phyloP scores from a whole-genome alignment of 2,888 invertebrate genomes.

The Baccha elongata region DNA sequence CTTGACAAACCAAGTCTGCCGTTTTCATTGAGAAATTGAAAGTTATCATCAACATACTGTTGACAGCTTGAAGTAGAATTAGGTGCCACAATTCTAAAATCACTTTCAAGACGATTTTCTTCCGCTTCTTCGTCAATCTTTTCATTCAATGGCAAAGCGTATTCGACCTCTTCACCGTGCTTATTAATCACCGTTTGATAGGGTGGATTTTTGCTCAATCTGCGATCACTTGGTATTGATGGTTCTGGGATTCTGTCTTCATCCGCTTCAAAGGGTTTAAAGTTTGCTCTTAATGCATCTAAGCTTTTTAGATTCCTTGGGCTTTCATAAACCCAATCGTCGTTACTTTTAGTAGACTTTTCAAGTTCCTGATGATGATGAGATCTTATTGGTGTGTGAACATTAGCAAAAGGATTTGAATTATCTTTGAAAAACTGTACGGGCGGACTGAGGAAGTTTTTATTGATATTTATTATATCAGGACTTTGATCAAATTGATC shows the following conservation, averaged over 20 bases:
- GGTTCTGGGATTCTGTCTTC: not conserved
- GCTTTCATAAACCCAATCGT: conserved; percentile 44
- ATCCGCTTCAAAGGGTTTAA: conserved; percentile 21
- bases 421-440: conserved; percentile 74
- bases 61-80: conserved; percentile 47
- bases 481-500: conserved; percentile 50
- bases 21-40: conserved; percentile 55
- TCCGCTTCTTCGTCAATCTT: conserved; percentile 39
- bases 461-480: conserved; percentile 39
- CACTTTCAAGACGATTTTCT: not conserved
- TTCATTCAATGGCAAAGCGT: conserved; percentile 76
- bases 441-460: conserved; percentile 72
- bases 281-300: conserved; percentile 24
- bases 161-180: conserved; percentile 76
- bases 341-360: not conserved
- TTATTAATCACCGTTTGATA: conserved; percentile 76
- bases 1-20: conserved; percentile 34
- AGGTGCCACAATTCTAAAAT: not conserved
- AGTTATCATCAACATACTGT: conserved; percentile 54
- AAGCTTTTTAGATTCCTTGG: conserved; percentile 43
- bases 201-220: conserved; percentile 50
- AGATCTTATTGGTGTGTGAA: conserved; percentile 61
- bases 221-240: conserved; percentile 35
- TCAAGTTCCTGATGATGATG: conserved; percentile 16
- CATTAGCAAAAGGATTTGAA: conserved; percentile 73